Evolutionary conservation across 2,113 vertebrate species (phyloP), one percentile per base, ranked within the genome.

Genomic region (Morone saxatilis): DNA sequence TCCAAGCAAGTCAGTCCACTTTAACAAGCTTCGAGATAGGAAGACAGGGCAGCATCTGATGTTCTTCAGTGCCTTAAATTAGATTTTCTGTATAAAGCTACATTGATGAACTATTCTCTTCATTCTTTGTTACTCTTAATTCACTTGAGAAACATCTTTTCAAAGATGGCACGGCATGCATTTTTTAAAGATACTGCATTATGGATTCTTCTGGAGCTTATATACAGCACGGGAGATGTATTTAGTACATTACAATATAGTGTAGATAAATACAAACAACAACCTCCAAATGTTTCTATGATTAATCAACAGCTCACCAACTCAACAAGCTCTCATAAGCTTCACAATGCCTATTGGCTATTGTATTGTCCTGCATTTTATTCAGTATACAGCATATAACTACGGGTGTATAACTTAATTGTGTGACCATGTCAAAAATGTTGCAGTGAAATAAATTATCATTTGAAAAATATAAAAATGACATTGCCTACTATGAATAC

Each of bases 1-100:
- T 85, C 81, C 84, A 66, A 91, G 92, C 86, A 79, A 86, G 81
- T 91, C 77, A 43, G 77, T 85, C 73, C 84, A 62, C 82, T 79
- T 88, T 89, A 74, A 84, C 80, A 76, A 80, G 73, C 76, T 83
- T 25, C 63, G 51, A 72, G 80, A 86, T 75, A 16, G 63, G 59
- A 60, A 82, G 69, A 66, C 80, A 71, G 16, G 45, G 53, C 66
- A 65, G 65, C 51, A 62, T 85, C 82, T 59, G 80, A 86, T 88
- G 83, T 79, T 84, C 80, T 74, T 71, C 50, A 74, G 80, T 80
- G 66, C 62, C 62, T 83, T 75, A 80, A 85, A 86, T 86, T 71
- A 79, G 38, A 74, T 85, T 80, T 81, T 72, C 80, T 41, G 45
- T 82, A 36, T 60, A 11, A 69, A 22, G 22, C 59, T 57, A 14